Base-by-base conservation (phyloP, 2,797 vertebrate genomes). In the Pseudomugil gertrudae region DNA sequence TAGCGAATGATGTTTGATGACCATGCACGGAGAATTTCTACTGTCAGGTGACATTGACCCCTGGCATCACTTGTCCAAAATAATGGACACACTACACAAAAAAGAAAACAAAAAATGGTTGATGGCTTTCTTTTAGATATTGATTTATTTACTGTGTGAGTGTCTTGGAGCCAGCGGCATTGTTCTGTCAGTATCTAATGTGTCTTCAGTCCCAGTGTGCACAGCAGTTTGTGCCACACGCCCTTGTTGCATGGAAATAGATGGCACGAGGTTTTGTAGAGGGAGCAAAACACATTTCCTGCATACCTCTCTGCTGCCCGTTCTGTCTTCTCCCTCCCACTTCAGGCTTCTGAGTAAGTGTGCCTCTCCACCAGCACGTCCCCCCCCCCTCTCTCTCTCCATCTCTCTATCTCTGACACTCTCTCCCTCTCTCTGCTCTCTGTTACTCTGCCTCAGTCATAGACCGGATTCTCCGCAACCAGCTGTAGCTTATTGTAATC, bases 241-340 rank as follows among this genome's bases (percentile, higher is more conserved):
- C 57, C 23, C 50, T 62, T n/a, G 9, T 59, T 56, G 63, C 68
- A 79, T 89, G 86, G 78, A 88, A 90, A 89, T 84, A 90, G 69
- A 86, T 81, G 80, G 87, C 75, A 72, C 59, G 32, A 72, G 50
- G 78, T n/a, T 77, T 65, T 74, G 50, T 68, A 63, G 76, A 63
- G 84, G 47, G 79, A 70, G 71, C 35, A 52, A 53, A 48, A 76
- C 67, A 79, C 84, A 89, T 90, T 87, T 90, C 80, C 84, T 81
- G 80, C 85, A 90, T 91, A 78, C 86, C 84, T 88, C 78, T 45
- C 65, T 69, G 68, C 55, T 48, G 66, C 71, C 64, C 24, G n/a
- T 54, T 76, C 47, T 2, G 53, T 71, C 74, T 67, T 71, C 81
- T 71, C 81, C 81, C 86, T 84, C 84, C 84, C 83, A 70, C 81